Conservation (phyloP, 2,113 vertebrate species). For the Pomatorhinus ruficollis region DNA sequence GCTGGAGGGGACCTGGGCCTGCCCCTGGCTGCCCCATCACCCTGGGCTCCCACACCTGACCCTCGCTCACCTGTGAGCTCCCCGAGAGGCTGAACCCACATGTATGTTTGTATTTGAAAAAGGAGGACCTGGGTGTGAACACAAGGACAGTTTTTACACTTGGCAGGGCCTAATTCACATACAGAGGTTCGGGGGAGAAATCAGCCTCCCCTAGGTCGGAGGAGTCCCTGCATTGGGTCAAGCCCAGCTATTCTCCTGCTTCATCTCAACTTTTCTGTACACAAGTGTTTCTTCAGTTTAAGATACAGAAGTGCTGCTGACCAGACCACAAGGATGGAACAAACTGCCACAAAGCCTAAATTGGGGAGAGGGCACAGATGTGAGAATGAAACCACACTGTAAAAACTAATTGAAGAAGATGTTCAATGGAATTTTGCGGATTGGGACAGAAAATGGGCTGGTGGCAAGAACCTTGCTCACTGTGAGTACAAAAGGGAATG, state of each 20-base stretch:
- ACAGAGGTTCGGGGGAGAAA: neutral
- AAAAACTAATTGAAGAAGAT: neutral
- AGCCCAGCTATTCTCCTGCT: neutral
- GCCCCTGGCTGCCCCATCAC: neutral
- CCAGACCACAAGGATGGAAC: neutral
- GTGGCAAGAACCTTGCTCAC: neutral
- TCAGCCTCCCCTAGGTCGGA: rapidly evolving
- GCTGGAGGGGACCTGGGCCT: neutral
- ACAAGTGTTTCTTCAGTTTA: neutral
- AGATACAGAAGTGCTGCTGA: neutral
- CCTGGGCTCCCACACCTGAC: neutral
- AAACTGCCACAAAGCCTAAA: neutral
- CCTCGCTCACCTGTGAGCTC: neutral
- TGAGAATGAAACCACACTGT: neutral
- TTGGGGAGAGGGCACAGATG: rapidly evolving
- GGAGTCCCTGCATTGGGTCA: neutral
- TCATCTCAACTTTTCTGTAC: neutral
- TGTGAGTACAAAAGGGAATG: neutral
- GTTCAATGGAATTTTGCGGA: rapidly evolving
- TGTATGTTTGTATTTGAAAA: rapidly evolving
- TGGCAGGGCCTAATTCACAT: rapidly evolving
- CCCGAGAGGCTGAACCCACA: neutral
- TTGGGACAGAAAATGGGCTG: rapidly evolving
- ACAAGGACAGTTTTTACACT: neutral
- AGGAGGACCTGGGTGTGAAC: neutral